These are phyloP conservation scores for Thymelicus lineola DNA, from an alignment of 2,888 invertebrate species.

Conservation along the genomic window DNA sequence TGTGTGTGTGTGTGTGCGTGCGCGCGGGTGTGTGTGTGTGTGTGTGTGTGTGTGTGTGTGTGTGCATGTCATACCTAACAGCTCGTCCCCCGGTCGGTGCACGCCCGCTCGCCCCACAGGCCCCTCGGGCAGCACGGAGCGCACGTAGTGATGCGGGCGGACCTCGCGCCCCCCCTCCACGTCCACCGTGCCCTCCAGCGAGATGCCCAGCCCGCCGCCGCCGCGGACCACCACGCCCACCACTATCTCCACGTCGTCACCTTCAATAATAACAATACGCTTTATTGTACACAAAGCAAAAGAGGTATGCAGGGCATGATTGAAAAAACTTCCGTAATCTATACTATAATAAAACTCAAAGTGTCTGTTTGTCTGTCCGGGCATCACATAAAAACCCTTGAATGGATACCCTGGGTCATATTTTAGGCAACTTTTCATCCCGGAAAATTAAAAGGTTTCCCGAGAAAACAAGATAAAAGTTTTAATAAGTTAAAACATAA, in stretches of 20 bases:
- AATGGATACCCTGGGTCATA: no score
- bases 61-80: constrained; percentile 84
- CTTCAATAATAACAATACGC: constrained; percentile 49
- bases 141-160: constrained; percentile 99
- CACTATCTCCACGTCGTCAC: constrained; percentile 79
- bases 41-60: background rate
- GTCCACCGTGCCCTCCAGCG: constrained; percentile 99
- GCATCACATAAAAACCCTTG: no score
- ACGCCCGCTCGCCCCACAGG: constrained; percentile 97
- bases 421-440: no score
- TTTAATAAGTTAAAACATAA: no score
- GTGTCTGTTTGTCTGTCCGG: no score
- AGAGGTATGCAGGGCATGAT: no score
- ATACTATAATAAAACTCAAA: no score
- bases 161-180: constrained; percentile 99
- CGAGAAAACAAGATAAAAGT: no score
- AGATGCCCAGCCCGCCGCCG: constrained; percentile 98
- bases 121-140: constrained; percentile 98
- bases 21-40: background rate
- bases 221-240: constrained; percentile 86
- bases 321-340: no score
- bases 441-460: no score
- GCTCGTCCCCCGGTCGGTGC: constrained; percentile 97
- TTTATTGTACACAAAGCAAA: no score
- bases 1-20: background rate